Evolutionary conservation across 2,888 invertebrate species (phyloP).

Genomic region (Antitype chi): DNA sequence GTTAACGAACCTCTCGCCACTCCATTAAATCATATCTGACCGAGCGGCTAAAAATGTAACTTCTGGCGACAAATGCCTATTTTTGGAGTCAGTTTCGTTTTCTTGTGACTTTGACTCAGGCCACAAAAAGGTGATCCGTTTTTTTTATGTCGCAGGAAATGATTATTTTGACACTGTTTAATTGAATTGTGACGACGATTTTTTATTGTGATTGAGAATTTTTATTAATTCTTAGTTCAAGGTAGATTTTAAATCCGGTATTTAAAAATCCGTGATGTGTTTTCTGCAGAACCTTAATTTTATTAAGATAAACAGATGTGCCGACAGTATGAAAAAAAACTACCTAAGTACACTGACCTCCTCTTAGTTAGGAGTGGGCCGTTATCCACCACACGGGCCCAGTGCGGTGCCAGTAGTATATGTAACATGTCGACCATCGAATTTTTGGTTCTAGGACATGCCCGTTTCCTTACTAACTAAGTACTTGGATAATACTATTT

Average conservation of each 20-base stretch:
- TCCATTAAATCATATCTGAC: conserved; percentile 89
- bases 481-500: neutral
- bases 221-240: neutral
- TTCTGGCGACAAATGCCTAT: conserved; percentile 79
- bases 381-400: too few species aligned
- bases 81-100: conserved; percentile 74
- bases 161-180: conserved; percentile 46
- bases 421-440: too few species aligned
- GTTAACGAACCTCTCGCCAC: conserved; percentile 87
- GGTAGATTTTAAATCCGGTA: neutral
- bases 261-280: neutral
- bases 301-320: neutral
- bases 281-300: neutral
- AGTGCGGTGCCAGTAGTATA: too few species aligned
- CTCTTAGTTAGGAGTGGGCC: too few species aligned
- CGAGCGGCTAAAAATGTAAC: conserved; percentile 86
- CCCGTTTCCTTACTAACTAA: neutral
- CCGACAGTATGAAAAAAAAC: neutral
- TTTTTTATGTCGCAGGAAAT: conserved; percentile 46
- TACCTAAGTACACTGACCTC: too few species aligned
- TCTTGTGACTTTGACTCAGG: conserved; percentile 54
- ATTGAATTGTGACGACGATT: conserved; percentile 13
- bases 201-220: conserved; percentile 7
- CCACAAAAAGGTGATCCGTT: conserved; percentile 34
- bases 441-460: too few species aligned